phyloP scores from a whole-genome alignment of 23 tunicate genomes.

The Aplidium turbinatum region DNA sequence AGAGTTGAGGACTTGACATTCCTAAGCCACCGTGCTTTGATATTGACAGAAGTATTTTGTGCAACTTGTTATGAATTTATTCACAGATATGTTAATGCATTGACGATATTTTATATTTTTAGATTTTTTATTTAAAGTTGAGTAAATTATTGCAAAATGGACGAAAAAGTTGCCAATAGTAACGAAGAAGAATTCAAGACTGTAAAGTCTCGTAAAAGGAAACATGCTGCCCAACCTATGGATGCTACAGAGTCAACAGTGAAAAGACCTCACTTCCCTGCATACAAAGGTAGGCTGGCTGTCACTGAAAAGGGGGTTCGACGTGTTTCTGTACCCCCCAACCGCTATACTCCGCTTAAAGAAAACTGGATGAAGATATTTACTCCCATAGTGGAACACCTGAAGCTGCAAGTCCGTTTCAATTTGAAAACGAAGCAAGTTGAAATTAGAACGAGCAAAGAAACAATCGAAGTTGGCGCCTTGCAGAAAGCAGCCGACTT shows the following conservation, averaged over 20 bases:
- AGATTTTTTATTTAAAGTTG: neutral
- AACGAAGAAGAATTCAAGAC: constrained; percentile 15
- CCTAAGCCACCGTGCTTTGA: too few species aligned
- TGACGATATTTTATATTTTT: neutral
- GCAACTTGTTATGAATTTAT: too few species aligned
- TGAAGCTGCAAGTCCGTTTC: constrained; percentile 81
- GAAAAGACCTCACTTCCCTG: constrained; percentile 81
- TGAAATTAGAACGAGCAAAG: constrained; percentile 73
- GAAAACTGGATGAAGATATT: constrained; percentile 92
- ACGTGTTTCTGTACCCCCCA: constrained; percentile 74
- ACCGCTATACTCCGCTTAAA: constrained; percentile 91
- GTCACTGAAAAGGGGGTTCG: constrained; percentile 50
- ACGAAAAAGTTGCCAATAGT: neutral
- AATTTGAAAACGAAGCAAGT: constrained; percentile 77
- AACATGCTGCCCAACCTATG: constrained; percentile 27
- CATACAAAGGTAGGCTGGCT: constrained; percentile 34
- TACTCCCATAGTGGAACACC: constrained; percentile 83
- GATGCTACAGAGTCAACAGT: neutral
- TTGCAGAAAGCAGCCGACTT: constrained; percentile 90
- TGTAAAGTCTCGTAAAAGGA: constrained; percentile 37
- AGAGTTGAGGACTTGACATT: too few species aligned
- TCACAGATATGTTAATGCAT: neutral
- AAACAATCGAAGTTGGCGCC: constrained; percentile 75
- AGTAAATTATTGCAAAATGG: neutral
- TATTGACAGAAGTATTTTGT: too few species aligned